Percentiles rank a stretch among this genome's conserved stretches.
Evolutionary conservation across 1,140 invertebrate genomes (phyloP).

Genomic region (Ericerus pela): DNA sequence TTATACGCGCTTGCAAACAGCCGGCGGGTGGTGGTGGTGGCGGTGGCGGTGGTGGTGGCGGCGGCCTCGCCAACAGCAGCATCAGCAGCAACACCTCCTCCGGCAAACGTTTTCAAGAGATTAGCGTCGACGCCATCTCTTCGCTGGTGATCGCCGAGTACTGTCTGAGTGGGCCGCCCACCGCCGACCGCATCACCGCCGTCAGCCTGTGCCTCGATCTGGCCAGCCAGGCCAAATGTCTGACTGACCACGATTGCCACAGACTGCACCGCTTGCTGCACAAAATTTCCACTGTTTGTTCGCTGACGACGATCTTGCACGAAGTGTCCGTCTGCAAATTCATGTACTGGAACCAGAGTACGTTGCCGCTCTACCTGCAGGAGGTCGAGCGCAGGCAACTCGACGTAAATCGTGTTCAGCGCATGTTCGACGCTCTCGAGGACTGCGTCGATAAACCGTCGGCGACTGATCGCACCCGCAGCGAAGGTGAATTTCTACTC

Average conservation of each 20-base stretch:
- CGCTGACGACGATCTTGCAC: not conserved
- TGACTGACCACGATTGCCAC: constrained; percentile 36
- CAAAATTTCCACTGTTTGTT: constrained; percentile 31
- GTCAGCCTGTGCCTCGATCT: constrained; percentile 48
- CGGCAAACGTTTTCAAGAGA: constrained; percentile 45
- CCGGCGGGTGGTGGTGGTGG: no score
- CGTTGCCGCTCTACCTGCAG: not conserved
- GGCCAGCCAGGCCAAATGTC: constrained; percentile 40
- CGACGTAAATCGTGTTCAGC: not conserved
- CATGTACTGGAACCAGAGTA: not conserved
- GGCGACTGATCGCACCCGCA: no score
- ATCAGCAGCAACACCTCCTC: not conserved
- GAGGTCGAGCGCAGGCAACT: not conserved
- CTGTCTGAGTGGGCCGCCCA: constrained; percentile 50
- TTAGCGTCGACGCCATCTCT: constrained; percentile 49
- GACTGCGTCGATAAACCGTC: no score
- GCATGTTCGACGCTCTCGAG: not conserved
- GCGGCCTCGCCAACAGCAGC: no score
- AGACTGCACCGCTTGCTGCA: constrained; percentile 40
- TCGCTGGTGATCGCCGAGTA: constrained; percentile 55
- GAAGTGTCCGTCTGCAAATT: not conserved
- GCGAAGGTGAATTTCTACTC: no score
- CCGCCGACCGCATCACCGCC: constrained; percentile 45
- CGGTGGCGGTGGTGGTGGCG: no score
- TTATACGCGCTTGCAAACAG: not conserved